These are phyloP conservation scores for Setipinna tenuifilis DNA, from an alignment of 2,797 vertebrate genomes.

Conservation along the genomic window DNA sequence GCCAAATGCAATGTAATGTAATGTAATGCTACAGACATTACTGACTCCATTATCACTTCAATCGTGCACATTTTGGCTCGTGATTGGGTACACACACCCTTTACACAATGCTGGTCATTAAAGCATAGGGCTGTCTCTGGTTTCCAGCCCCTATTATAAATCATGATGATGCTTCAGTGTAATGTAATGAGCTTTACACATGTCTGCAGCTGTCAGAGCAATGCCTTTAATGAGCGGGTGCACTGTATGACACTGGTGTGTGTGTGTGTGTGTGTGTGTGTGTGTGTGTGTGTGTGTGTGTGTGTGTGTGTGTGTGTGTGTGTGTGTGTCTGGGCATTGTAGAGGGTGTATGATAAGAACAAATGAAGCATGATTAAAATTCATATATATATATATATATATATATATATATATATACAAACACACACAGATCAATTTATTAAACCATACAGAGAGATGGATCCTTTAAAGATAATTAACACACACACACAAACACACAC, in stretches of 20 bases:
- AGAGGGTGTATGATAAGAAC: not conserved
- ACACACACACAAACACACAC: too few species aligned
- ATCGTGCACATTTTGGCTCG: not conserved
- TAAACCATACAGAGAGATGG: too few species aligned
- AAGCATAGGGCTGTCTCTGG: not conserved
- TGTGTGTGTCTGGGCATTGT: not conserved
- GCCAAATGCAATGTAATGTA: too few species aligned
- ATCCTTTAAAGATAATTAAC: too few species aligned
- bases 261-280: conserved; percentile 41
- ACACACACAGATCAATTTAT: too few species aligned
- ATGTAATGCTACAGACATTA: not conserved
- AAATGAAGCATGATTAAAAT: not conserved
- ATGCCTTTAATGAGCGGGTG: not conserved
- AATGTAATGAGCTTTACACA: conserved; percentile 4
- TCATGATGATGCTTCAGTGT: not conserved
- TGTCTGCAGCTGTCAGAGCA: conserved; percentile 1
- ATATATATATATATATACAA: too few species aligned
- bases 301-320: not conserved
- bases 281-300: conserved; percentile 15
- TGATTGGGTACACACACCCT: not conserved
- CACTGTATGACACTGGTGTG: conserved; percentile 11
- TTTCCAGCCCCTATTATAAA: not conserved
- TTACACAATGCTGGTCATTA: not conserved
- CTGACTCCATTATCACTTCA: not conserved
- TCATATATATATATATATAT: too few species aligned